Evolutionary conservation across 2,797 vertebrate genomes (phyloP).

Genomic region (Acanthurus leucopareius): DNA sequence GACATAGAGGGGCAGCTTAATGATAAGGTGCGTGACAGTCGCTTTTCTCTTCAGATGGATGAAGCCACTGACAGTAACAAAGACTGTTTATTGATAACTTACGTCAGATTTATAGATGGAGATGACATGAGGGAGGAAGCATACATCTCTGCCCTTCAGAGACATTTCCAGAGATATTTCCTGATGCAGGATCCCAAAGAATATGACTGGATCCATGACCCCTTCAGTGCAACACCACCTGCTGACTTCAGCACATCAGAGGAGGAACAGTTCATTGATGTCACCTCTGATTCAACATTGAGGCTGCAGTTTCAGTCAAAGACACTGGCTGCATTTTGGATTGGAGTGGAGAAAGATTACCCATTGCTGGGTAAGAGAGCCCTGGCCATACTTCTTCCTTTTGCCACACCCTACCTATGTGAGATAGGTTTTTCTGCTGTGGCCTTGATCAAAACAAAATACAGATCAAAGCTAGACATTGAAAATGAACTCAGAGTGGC

Average conservation of each 20-base stretch:
- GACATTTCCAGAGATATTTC: conserved; percentile 24
- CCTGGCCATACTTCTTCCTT: background rate
- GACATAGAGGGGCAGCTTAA: too few relatives aligned
- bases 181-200: conserved; percentile 3
- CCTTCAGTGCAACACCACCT: conserved; percentile 39
- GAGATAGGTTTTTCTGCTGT: background rate
- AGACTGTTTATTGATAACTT: too few relatives aligned
- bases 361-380: background rate
- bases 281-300: conserved; percentile 38
- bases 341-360: conserved; percentile 7
- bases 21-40: too few relatives aligned
- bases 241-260: conserved; percentile 29
- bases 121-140: too few relatives aligned
- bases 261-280: conserved; percentile 42
- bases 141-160: conserved; percentile 27
- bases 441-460: conserved; percentile 21
- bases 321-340: too few relatives aligned
- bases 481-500: conserved; percentile 9
- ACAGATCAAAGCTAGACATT: conserved; percentile 25
- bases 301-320: conserved; percentile 25
- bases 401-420: background rate
- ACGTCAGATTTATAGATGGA: too few relatives aligned
- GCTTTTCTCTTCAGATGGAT: too few relatives aligned
- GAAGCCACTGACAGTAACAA: too few relatives aligned
- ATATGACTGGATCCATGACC: conserved; percentile 27